phyloP scores from a whole-genome alignment of 2,113 vertebrate species.

The Haliaeetus leucogaster region DNA sequence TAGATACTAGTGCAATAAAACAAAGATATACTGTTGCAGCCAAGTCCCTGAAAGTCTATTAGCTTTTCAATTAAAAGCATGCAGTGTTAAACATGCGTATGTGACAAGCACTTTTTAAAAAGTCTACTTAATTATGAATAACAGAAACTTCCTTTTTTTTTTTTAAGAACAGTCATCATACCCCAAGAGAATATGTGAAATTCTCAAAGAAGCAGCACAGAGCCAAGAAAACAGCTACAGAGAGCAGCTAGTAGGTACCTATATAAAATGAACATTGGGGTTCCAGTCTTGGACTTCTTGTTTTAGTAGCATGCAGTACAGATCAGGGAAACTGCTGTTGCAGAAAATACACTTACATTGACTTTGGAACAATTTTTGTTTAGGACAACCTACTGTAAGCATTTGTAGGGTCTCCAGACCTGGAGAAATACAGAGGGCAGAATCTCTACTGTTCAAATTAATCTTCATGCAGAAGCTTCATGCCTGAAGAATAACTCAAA shows the following conservation, averaged over 20 bases:
- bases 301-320: background rate
- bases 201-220: background rate
- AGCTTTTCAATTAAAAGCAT: background rate
- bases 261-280: accelerated
- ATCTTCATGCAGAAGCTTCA: background rate
- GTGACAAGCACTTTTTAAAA: background rate
- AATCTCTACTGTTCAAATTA: background rate
- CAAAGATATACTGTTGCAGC: background rate
- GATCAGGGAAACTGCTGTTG: background rate
- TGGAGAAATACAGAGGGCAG: background rate
- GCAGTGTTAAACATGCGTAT: background rate
- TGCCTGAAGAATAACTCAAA: background rate
- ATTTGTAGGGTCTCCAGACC: background rate
- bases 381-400: background rate
- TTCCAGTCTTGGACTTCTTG: background rate
- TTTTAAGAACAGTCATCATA: background rate
- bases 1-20: background rate
- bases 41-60: background rate
- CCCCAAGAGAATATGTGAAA: background rate
- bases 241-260: background rate
- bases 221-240: background rate
- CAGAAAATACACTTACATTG: background rate
- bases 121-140: background rate
- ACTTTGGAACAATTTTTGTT: background rate
- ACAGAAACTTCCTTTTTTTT: background rate